A percentile compares a stretch with the other conserved stretches of the same genome.
Evolutionary conservation across 35 echinoderm and acorn worm species (phyloP).

Genomic region (Amphiura filiformis): DNA sequence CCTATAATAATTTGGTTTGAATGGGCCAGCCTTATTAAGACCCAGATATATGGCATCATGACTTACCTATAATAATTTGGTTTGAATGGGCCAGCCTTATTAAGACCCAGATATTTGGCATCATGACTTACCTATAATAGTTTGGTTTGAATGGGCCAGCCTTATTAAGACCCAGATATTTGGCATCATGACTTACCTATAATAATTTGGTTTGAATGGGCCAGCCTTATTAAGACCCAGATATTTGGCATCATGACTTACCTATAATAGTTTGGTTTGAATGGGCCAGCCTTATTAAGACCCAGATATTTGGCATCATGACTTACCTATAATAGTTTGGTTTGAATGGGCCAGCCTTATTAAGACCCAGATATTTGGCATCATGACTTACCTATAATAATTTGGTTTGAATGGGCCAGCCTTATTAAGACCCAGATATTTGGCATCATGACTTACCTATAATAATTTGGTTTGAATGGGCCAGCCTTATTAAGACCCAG

Average conservation of each 20-base stretch:
- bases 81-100: slow-evolving; percentile 96
- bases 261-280: too few species aligned
- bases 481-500: slow-evolving; percentile 94
- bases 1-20: too few species aligned
- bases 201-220: slow-evolving; percentile 77
- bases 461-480: slow-evolving; percentile 98
- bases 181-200: slow-evolving; percentile 58
- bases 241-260: slow-evolving; percentile 51
- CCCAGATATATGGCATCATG: too few species aligned
- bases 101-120: slow-evolving; percentile 82
- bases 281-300: background rate
- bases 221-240: slow-evolving; percentile 70
- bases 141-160: slow-evolving; percentile 97
- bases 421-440: slow-evolving; percentile 93
- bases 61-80: slow-evolving; percentile 99
- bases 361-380: slow-evolving; percentile 64
- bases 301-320: background rate
- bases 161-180: slow-evolving; percentile 93
- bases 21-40: too few species aligned
- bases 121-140: slow-evolving; percentile 88
- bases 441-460: slow-evolving; percentile 83
- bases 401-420: slow-evolving; percentile 97
- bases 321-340: slow-evolving; percentile 78
- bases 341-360: slow-evolving; percentile 74
- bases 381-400: slow-evolving; percentile 82